Conservation (phyloP, 2,797 vertebrate genomes). For the Lerista edwardsae region DNA sequence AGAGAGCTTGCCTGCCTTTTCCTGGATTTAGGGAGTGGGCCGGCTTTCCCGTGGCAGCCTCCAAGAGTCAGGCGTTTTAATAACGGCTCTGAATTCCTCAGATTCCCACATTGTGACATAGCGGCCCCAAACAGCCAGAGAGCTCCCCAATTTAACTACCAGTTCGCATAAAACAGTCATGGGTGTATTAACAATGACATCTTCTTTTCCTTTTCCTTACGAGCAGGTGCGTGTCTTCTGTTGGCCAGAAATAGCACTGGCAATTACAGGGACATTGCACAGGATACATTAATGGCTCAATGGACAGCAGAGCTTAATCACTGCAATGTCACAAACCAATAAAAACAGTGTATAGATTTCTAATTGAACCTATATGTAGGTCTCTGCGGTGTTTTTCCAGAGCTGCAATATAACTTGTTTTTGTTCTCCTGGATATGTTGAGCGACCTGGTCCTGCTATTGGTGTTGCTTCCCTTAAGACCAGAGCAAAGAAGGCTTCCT, state of each 20-base stretch:
- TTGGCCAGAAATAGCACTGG: constrained; percentile 30
- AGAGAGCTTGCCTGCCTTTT: constrained; percentile 1
- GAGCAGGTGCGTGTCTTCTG: constrained; percentile 10
- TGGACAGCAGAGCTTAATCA: constrained; percentile 2
- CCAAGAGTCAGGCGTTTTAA: constrained; percentile 28
- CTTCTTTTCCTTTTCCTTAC: constrained; percentile 3
- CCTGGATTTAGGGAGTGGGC: constrained; percentile 19
- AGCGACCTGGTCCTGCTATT: neutral
- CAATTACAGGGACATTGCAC: constrained; percentile 14
- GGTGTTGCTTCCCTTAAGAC: neutral
- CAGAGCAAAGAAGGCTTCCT: neutral
- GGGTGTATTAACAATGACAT: constrained; percentile 14
- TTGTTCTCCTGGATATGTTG: neutral
- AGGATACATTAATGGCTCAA: constrained; percentile 16
- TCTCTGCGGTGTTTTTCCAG: neutral
- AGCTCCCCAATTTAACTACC: constrained; percentile 36
- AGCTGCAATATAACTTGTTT: neutral
- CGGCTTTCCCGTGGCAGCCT: constrained; percentile 9
- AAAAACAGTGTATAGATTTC: neutral
- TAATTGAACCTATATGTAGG: neutral
- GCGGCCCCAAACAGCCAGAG: neutral
- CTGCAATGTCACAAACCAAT: neutral
- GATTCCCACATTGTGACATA: constrained; percentile 20
- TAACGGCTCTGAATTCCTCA: constrained; percentile 33
- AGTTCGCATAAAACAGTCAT: neutral